Base-by-base conservation (phyloP, 2,888 invertebrate species). In the Mythimna vitellina region DNA sequence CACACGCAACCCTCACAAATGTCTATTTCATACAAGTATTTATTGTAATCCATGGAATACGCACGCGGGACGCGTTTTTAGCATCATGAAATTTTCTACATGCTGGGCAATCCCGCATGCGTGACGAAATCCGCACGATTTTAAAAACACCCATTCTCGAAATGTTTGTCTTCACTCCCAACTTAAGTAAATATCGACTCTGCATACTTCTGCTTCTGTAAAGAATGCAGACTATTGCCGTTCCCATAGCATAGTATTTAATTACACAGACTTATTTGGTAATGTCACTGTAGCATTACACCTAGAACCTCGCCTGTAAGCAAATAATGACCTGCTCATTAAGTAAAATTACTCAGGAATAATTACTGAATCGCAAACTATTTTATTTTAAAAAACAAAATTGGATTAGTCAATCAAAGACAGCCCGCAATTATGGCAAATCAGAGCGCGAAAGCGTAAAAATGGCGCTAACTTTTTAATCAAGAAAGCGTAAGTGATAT, bases 401-500 rank as follows among this genome's bases (percentile, higher is more conserved):
- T 72, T 65, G 35, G 58, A 79, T 65, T 57, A 65, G 32, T 64
- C 79, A 68, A 71, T 72, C 62, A 61, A 56, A 65, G 51, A 61
- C 57, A 25, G 29, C 14, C 7, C 20, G 56, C 49, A 77, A 79
- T 77, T 70, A 57, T 49, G 17, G 42, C 17, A 46, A 51, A 66
- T 53, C 29, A 56, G 53, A 65, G 46, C 58, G 67, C 9, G 46
- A 69, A 81, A 81, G 81, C 83, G 75, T 72, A 64, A 67, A 82
- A 80, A 58, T 46, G 1, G 12, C n/a, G 25, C 61, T 60, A 67
- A 72, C 68, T 81, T 71, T 75, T 69, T 75, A 80, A 60, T 80
- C 64, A 75, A 80, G 83, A 81, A 79, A 81, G 83, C 61, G 75
- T 79, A 81, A 81, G 83, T 81, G 65, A 69, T 74, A 79, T 70